Percentiles rank a stretch among this genome's conserved stretches.
Conservation (phyloP, 2,888 invertebrate species). For the Dicyrtomina minuta region DNA sequence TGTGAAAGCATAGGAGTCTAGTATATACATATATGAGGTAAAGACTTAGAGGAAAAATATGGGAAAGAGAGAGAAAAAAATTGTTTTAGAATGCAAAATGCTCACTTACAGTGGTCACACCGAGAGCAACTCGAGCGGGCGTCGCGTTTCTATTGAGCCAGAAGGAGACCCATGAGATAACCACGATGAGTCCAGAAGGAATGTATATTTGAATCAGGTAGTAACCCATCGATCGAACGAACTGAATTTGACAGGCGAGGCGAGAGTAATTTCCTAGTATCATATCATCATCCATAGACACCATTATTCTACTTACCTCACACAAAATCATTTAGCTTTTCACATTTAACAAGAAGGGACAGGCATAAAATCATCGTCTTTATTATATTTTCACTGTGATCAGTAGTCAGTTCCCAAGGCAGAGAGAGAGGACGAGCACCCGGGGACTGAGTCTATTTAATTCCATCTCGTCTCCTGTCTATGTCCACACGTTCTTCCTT, state of each 20-base stretch:
- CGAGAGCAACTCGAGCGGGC: conserved; percentile 88
- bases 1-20: neutral
- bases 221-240: conserved; percentile 97
- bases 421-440: neutral
- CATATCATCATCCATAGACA: conserved; percentile 16
- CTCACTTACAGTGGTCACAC: conserved; percentile 76
- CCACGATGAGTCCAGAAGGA: conserved; percentile 94
- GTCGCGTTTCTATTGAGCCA: conserved; percentile 90
- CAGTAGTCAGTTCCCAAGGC: conserved; percentile 9
- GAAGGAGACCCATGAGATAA: conserved; percentile 96
- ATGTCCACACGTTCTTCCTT: too few relatives aligned
- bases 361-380: conserved; percentile 17
- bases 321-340: neutral
- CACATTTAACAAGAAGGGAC: conserved; percentile 12
- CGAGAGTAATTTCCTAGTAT: conserved; percentile 88
- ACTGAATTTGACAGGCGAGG: conserved; percentile 93
- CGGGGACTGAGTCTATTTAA: neutral
- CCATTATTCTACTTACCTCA: conserved; percentile 17
- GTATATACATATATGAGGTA: too few relatives aligned
- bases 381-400: conserved; percentile 13
- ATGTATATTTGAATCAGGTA: conserved; percentile 98
- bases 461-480: neutral
- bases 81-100: neutral
- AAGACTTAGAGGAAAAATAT: conserved; percentile 9
- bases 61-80: conserved; percentile 8